A percentile compares a stretch with the other conserved stretches of the same genome.
These are phyloP conservation scores for Zaprionus inermis DNA, from an alignment of 1,140 invertebrate species.

Conservation along the genomic window DNA sequence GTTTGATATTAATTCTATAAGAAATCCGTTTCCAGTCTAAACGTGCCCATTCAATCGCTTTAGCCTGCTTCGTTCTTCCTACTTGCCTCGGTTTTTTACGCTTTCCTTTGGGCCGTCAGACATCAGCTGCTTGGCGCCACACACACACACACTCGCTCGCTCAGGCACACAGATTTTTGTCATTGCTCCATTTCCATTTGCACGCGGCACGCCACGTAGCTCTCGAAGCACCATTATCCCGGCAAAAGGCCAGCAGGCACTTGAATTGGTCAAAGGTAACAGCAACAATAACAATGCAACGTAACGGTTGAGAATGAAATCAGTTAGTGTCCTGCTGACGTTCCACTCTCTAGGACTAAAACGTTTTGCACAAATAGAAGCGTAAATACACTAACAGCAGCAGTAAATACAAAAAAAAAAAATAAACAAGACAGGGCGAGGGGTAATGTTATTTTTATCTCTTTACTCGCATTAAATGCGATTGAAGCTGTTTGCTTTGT, in stretches of 20 bases:
- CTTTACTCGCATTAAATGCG: neutral
- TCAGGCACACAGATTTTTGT: constrained; percentile 29
- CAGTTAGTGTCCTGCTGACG: neutral
- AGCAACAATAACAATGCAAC: constrained; percentile 26
- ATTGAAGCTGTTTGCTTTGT: neutral
- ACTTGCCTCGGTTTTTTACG: neutral
- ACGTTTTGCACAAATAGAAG: neutral
- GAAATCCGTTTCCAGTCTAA: constrained; percentile 72
- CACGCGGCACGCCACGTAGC: constrained; percentile 13
- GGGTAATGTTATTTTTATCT: neutral
- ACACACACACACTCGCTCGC: neutral
- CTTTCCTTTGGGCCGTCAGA: constrained; percentile 41
- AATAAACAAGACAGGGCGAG: neutral
- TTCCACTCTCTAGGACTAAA: neutral
- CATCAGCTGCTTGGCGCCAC: constrained; percentile 67
- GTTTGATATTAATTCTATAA: constrained; percentile 78
- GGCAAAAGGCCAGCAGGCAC: constrained; percentile 5
- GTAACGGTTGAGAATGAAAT: neutral
- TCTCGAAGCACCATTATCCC: constrained; percentile 18
- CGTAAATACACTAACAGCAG: neutral
- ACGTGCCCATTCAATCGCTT: constrained; percentile 73
- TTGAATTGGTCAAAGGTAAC: constrained; percentile 14
- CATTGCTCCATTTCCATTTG: constrained; percentile 23
- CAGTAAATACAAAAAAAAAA: neutral
- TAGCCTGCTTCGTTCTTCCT: constrained; percentile 7